phyloP scores from a whole-genome alignment of 2,113 vertebrate genomes.

The Dryoscopus gambensis region DNA sequence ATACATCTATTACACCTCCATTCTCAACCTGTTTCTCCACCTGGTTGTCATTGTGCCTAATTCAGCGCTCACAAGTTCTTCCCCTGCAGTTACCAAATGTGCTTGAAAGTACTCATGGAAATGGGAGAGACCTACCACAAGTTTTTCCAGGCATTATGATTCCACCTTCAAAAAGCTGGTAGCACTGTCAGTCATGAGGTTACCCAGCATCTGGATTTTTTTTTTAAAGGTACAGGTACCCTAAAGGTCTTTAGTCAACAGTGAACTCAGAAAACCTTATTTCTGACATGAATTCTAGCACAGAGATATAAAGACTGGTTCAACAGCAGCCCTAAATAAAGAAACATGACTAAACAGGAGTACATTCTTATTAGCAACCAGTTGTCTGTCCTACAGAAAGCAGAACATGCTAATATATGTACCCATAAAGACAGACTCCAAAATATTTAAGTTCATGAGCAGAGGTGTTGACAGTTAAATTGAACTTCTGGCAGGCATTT shows the following conservation, averaged over 20 bases:
- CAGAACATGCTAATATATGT: conserved; percentile 56
- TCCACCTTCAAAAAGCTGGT: not conserved
- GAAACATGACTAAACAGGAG: conserved; percentile 66
- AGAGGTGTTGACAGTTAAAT: conserved; percentile 74
- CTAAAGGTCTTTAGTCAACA: not conserved
- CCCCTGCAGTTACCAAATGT: accelerated
- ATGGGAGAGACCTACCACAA: not conserved
- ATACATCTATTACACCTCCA: not conserved
- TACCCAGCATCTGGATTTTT: not conserved
- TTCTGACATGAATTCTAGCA: not conserved
- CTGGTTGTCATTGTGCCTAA: not conserved
- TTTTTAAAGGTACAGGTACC: not conserved
- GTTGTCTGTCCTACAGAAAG: conserved; percentile 60
- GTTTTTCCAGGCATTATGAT: not conserved
- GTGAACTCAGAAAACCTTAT: not conserved
- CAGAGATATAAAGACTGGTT: not conserved
- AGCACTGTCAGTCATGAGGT: not conserved
- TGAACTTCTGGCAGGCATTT: conserved; percentile 67
- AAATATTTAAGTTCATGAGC: conserved; percentile 56
- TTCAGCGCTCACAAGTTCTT: not conserved
- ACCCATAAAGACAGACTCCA: conserved; percentile 50
- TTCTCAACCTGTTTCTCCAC: not conserved
- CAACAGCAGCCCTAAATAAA: conserved; percentile 10
- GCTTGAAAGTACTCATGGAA: not conserved
- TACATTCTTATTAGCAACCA: conserved; percentile 30